A percentile compares a stretch with the other conserved stretches of the same genome.
These are phyloP conservation scores for Drosophila ironensis DNA, from an alignment of 1,140 invertebrate species.

Conservation along the genomic window DNA sequence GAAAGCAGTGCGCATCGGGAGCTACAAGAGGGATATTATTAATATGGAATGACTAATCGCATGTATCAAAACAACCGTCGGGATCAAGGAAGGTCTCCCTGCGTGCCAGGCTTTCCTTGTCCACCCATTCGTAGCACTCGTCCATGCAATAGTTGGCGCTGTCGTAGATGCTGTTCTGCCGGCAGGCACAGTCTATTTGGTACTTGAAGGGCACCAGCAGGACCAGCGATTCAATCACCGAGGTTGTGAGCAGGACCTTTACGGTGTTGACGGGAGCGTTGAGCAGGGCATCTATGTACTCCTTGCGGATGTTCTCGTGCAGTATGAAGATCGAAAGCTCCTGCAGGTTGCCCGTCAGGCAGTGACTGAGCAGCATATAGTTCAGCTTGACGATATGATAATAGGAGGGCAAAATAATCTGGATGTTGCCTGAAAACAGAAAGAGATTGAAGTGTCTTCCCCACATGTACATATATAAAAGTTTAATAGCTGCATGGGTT, in stretches of 20 bases:
- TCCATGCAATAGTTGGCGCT: slow-evolving; percentile 23
- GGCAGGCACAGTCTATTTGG: slow-evolving; percentile 60
- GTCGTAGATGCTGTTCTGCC: slow-evolving; percentile 26
- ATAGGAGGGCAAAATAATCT: slow-evolving; percentile 64
- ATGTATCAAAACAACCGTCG: slow-evolving; percentile 6
- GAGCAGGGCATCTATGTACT: slow-evolving; percentile 35
- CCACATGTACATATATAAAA: neutral
- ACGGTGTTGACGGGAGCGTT: slow-evolving; percentile 5
- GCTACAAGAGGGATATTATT: neutral
- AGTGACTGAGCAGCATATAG: slow-evolving; percentile 58
- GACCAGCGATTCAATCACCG: slow-evolving; percentile 54
- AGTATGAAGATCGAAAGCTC: slow-evolving; percentile 48
- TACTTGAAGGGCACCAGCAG: slow-evolving; percentile 53
- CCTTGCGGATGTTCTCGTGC: slow-evolving; percentile 41
- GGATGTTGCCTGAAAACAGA: slow-evolving; percentile 60
- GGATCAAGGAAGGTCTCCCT: slow-evolving; percentile 25
- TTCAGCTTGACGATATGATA: slow-evolving; percentile 70
- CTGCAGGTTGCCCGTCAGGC: slow-evolving; percentile 51
- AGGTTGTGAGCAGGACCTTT: slow-evolving; percentile 62
- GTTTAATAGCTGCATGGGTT: slow-evolving; percentile 7
- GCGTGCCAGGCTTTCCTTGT: slow-evolving; percentile 46
- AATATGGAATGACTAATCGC: too few species aligned
- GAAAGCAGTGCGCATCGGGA: slow-evolving; percentile 51
- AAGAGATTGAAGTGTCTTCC: neutral
- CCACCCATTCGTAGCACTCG: slow-evolving; percentile 54